phyloP scores from a whole-genome alignment of 2,888 invertebrate species.

The Notodonta ziczac region DNA sequence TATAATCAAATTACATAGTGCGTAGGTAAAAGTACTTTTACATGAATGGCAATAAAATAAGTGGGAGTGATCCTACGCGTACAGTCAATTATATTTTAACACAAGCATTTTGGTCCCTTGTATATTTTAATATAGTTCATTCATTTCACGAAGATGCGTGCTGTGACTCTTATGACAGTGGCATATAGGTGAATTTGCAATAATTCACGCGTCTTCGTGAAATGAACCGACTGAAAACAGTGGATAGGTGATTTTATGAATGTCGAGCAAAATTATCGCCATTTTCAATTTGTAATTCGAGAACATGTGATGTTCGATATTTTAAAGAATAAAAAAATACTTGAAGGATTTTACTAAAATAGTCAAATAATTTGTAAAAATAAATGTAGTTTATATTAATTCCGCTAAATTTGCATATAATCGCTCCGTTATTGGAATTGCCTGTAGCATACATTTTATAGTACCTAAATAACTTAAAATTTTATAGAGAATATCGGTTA shows the following conservation, averaged over 20 bases:
- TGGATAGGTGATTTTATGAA: slow-evolving; percentile 19
- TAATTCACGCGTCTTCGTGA: too few relatives aligned
- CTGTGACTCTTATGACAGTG: too few relatives aligned
- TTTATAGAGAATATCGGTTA: slow-evolving; percentile 32
- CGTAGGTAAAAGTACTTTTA: slow-evolving; percentile 23
- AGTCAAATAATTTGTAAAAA: slow-evolving; percentile 8
- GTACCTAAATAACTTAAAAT: slow-evolving; percentile 22
- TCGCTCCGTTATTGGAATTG: slow-evolving; percentile 27
- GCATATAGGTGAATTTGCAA: too few relatives aligned
- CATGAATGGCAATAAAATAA: slow-evolving; percentile 45
- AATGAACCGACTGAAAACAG: slow-evolving; percentile 11
- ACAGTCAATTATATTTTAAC: slow-evolving; percentile 51
- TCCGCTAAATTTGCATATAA: slow-evolving; percentile 18
- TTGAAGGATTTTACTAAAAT: neutral
- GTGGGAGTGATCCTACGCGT: slow-evolving; percentile 37
- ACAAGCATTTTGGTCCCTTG: slow-evolving; percentile 35
- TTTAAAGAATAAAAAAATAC: slow-evolving; percentile 5
- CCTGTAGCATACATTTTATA: slow-evolving; percentile 27
- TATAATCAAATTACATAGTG: slow-evolving; percentile 40
- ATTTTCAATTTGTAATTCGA: slow-evolving; percentile 10
- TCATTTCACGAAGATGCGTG: too few relatives aligned
- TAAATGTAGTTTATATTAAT: slow-evolving; percentile 24
- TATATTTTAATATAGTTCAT: slow-evolving; percentile 22
- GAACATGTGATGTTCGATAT: slow-evolving; percentile 16
- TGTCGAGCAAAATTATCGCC: slow-evolving; percentile 15